Evolutionary conservation across 2,113 vertebrate genomes (phyloP), one percentile per base, ranked within the genome.

Genomic region (Oncorhynchus tshawytscha): DNA sequence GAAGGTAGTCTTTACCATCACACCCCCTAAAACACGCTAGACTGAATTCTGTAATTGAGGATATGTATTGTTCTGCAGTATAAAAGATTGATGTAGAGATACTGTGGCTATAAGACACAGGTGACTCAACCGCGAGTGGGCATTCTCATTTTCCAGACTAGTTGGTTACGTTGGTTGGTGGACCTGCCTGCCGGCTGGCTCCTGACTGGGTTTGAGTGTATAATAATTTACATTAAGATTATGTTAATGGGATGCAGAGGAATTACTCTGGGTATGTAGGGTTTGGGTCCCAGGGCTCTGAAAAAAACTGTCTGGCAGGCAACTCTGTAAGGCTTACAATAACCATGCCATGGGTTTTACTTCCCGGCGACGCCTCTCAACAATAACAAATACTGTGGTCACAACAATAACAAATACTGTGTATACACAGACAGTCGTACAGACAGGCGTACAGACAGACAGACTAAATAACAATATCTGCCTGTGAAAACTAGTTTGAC

Each of bases 161-260:
- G 60, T 74, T 72, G 76, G 80, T 84, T 79, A n/a, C 24, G 5
- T 81, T 71, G 8, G 60, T 9, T 25, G 60, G 22, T 12, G 18
- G 82, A 75, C 77, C 20, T 57, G 29, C 16, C n/a, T n/a, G n/a
- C n/a, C n/a, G n/a, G n/a, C n/a, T n/a, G n/a, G n/a, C n/a, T n/a
- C n/a, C n/a, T n/a, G n/a, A n/a, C n/a, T 82, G 84, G 15, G 16
- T 34, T 48, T 84, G 67, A 83, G 85, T 78, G 64, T 71, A 70
- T 86, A 84, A 88, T 87, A 48, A 75, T 78, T 88, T 81, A 80
- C 77, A 72, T 87, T 90, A 87, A 90, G 87, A 89, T 84, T 85
- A 84, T 74, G 78, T 81, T 86, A 90, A 90, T 89, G 83, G 29
- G 78, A 88, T 82, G 86, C 82, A 82, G 78, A 73, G 78, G 82